Base-by-base conservation (phyloP, 2,113 vertebrate genomes). In the Uria aalge region DNA sequence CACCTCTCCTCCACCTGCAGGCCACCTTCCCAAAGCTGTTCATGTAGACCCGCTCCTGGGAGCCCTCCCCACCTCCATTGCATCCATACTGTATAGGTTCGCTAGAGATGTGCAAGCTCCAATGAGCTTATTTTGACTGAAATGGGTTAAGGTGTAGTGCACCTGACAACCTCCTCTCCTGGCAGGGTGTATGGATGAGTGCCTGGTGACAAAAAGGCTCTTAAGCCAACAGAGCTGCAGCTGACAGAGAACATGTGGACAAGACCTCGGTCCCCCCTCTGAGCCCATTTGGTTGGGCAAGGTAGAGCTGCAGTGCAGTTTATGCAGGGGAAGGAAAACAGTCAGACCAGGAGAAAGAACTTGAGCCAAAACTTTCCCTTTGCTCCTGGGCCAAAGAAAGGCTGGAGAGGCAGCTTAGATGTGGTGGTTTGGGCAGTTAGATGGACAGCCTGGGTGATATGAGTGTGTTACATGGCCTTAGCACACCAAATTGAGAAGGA, bases 171-270 rank as follows among this genome's bases (percentile, higher is more conserved):
- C 40, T 81, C 26, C 77, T 53, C 32, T 92, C 43, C 74, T 92
- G 90, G 66, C 81, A 92, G 62, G 20, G 41, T 26, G n/a, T 50
- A 12, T 17, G 52, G 23, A 32, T 60, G 56, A 90, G 66, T 26
- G 57, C 38, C 81, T 85, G 87, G 69, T 88, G 62, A 76, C 62
- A 75, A 64, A 91, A 85, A 36, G 19, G 13, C 71, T 73, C 40
- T 34, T 36, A 40, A 91, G 66, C 81, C 81, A 96, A 57, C 74
- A 69, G 84, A 96, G 85, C 96, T 95, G 92, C 66, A 79, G 43
- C 53, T 81, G 89, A 87, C 43, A 71, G 30, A 60, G 80, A 87
- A 85, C 84, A 48, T 22, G 84, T 52, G 69, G 64, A 53, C 36
- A 72, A 94, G 80, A 79, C 20, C 59, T 94, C 4, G 1, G 48